Percentiles rank a stretch among this genome's conserved stretches.
Conservation (phyloP, 2,797 vertebrate species). For the Macropus fuliginosus region DNA sequence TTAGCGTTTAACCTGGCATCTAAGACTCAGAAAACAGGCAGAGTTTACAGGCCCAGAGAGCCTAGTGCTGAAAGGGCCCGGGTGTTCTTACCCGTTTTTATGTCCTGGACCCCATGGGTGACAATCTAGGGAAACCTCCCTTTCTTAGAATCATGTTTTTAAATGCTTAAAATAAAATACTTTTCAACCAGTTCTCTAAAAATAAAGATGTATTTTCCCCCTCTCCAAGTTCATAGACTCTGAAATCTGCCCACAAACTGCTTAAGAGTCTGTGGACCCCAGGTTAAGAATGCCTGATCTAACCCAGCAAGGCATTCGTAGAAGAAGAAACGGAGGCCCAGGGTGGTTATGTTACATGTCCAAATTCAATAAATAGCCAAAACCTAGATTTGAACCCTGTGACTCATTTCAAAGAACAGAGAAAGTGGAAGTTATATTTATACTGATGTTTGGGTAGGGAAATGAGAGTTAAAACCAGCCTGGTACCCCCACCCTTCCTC, state of each 20-base stretch:
- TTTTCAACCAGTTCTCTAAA: background rate
- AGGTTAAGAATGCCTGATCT: background rate
- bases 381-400: background rate
- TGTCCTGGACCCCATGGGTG: background rate
- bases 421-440: background rate
- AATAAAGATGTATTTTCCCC: background rate
- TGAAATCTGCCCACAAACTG: background rate
- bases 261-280: background rate
- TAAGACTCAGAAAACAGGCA: background rate
- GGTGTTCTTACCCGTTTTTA: background rate
- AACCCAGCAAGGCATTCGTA: background rate
- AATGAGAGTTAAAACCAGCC: background rate
- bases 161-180: background rate
- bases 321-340: background rate
- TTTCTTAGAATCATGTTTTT: background rate
- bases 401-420: constrained; percentile 1
- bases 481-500: accelerated
- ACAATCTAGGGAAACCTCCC: background rate
- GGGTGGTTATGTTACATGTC: background rate
- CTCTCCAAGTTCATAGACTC: background rate
- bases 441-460: background rate
- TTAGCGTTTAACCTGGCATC: background rate
- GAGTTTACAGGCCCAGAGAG: background rate
- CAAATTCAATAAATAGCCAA: background rate
- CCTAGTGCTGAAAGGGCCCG: background rate